Base-by-base conservation (phyloP, 1,140 invertebrate genomes). In the Drosophila nigrodunni region DNA sequence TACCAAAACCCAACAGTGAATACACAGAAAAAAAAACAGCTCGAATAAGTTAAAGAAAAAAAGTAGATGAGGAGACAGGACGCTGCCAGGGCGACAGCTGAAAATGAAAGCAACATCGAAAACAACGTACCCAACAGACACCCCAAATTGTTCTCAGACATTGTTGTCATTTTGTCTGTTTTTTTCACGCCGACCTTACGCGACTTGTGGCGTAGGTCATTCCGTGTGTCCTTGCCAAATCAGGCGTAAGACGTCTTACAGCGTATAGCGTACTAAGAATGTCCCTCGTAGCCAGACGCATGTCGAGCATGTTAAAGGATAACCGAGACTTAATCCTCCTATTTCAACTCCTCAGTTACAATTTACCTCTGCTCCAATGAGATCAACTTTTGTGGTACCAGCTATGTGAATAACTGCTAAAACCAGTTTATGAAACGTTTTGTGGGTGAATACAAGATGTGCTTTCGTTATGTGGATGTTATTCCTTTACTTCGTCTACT, bases 111-210 rank as follows among this genome's bases (percentile, higher is more conserved):
- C 55, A 73, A 57, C 57, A 49, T 43, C 47, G 58, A 61, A 66
- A 74, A 62, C 57, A 77, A 52, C 46, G 30, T 18, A 25, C 50
- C 62, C 35, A 57, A 74, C 46, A 52, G 30, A 59, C 59, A 59
- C 37, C 37, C 44, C 57, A 60, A 76, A 80, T 46, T 68, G 74
- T 77, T 75, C 69, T 69, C 47, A 74, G 59, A 79, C 69, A 79
- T 64, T 80, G 74, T 79, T 79, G 77, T 69, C 77, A 77, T 59
- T 64, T 72, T 73, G 68, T 79, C 74, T 78, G 74, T 74, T 75
- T 76, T 67, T 67, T 50, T 55, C 47, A 13, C 57, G 64, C 50
- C 47, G 44, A 62, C 44, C 49, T 52, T 21, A 62, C 59, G 35
- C 58, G 47, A 39, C 70, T 54, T 34, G 50, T 52, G 43, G 47